Percentiles rank a stretch among this genome's conserved stretches.
Conservation (phyloP, 35 echinoderm and acorn worm species). For the Hemicentrotus pulcherrimus region DNA sequence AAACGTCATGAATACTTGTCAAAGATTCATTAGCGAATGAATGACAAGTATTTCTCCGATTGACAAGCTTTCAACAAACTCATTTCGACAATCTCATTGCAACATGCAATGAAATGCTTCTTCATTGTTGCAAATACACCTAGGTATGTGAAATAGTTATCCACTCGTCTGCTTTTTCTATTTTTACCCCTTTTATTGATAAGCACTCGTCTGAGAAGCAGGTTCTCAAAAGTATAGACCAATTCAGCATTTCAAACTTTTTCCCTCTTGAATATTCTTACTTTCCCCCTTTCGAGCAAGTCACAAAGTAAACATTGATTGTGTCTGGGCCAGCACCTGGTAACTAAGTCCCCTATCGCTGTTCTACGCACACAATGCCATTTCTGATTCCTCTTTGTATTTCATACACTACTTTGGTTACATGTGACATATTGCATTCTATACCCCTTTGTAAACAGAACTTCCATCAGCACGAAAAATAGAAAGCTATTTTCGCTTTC, state of each 20-base stretch:
- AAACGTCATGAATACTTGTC: neutral
- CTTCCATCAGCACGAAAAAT: neutral
- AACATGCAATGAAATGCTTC: neutral
- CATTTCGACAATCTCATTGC: neutral
- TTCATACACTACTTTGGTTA: neutral
- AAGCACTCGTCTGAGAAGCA: neutral
- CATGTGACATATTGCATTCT: neutral
- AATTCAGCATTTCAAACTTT: neutral
- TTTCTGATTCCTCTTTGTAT: neutral
- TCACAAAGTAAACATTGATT: neutral
- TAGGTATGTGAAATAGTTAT: neutral
- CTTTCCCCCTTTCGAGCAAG: neutral
- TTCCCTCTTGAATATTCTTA: neutral
- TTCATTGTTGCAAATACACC: neutral
- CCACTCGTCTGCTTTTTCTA: neutral
- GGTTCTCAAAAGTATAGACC: neutral
- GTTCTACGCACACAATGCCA: neutral
- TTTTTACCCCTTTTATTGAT: neutral
- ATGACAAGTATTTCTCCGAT: neutral
- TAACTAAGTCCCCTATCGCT: slow-evolving; percentile 8
- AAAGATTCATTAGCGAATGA: neutral
- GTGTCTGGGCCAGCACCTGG: neutral
- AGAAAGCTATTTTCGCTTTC: neutral
- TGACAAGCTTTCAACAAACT: neutral
- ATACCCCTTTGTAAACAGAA: neutral